Conservation (phyloP, 2,113 vertebrate genomes). For the Tachuris rubrigastra region DNA sequence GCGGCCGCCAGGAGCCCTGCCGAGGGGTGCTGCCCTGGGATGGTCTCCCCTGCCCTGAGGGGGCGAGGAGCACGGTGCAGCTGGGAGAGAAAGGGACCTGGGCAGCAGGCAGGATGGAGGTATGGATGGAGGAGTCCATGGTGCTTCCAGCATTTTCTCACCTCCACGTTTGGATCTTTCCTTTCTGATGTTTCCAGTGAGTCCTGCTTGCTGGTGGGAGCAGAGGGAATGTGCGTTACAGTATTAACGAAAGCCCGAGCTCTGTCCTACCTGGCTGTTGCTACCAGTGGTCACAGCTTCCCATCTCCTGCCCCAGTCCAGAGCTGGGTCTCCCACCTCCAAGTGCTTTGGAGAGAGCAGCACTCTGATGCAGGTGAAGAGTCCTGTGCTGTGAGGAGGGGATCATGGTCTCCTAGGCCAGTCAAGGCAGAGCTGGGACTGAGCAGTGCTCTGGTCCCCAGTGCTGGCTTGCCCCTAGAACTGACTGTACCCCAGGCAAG, state of each 20-base stretch:
- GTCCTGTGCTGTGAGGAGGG: not conserved
- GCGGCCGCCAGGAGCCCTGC: not conserved
- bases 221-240: accelerated
- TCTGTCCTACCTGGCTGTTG: not conserved
- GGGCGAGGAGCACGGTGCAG: accelerated
- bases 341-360: not conserved
- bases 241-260: accelerated
- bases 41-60: not conserved
- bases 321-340: not conserved
- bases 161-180: not conserved
- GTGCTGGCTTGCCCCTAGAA: not conserved
- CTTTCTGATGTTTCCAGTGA: not conserved
- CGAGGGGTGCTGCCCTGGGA: not conserved
- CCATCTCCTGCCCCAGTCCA: not conserved
- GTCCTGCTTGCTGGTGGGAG: not conserved
- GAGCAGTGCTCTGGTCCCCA: not conserved
- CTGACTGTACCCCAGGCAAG: not conserved
- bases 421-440: not conserved
- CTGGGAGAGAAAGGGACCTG: not conserved
- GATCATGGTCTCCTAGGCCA: accelerated
- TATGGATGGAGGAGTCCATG: not conserved
- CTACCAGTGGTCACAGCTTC: not conserved
- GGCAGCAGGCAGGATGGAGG: accelerated
- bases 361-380: not conserved
- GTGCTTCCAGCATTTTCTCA: not conserved